Conservation (phyloP, 2,113 vertebrate species). For the Onychorhynchus coronatus region DNA sequence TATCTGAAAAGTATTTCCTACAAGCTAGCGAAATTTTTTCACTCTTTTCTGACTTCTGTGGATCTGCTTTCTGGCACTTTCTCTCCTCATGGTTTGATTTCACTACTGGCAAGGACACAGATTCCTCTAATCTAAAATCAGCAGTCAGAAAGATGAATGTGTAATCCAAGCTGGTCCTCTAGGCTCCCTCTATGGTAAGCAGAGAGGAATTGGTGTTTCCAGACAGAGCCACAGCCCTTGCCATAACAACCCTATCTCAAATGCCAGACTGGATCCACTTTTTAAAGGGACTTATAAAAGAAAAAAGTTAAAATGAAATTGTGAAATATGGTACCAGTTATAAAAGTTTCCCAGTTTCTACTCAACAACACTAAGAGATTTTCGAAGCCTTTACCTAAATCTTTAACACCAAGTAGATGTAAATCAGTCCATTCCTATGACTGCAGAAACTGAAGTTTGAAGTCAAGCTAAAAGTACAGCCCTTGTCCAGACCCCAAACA, state of each 20-base stretch:
- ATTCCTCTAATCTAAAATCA: not conserved
- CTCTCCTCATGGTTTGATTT: not conserved
- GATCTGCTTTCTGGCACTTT: not conserved
- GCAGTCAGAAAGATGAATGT: not conserved
- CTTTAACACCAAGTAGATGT: not conserved
- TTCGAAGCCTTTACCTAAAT: not conserved
- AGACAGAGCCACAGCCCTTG: not conserved
- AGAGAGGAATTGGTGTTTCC: not conserved
- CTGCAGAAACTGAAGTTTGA: not conserved
- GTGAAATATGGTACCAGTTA: not conserved
- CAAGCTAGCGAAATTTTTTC: slow-evolving; percentile 3
- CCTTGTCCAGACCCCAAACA: not conserved
- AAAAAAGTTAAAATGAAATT: not conserved
- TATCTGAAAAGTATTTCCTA: not conserved
- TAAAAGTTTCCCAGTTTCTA: not conserved
- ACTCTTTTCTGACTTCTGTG: not conserved
- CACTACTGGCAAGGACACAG: not conserved
- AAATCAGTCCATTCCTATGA: not conserved
- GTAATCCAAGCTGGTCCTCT: not conserved
- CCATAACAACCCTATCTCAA: not conserved
- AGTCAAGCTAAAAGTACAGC: slow-evolving; percentile 36
- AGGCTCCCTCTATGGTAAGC: not conserved
- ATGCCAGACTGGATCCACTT: not conserved
- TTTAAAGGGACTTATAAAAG: not conserved
- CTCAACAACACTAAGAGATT: not conserved